Evolutionary conservation across 2,113 vertebrate species (phyloP).

Genomic region (Neotoma lepida): DNA sequence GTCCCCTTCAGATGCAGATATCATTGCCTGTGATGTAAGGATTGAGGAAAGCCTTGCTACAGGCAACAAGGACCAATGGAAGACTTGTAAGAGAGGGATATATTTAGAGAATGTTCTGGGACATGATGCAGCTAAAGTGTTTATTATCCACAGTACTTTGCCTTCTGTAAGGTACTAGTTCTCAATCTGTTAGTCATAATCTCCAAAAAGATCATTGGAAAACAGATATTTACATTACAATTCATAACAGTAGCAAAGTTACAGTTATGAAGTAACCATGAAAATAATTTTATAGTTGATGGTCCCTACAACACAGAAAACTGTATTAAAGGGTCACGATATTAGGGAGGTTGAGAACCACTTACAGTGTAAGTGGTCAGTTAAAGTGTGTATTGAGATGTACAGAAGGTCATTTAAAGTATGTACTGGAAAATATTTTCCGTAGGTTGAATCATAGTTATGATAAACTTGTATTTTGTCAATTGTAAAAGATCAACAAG

Average conservation of each 20-base stretch:
- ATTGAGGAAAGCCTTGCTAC: not conserved
- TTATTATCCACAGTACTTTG: not conserved
- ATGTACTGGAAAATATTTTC: not conserved
- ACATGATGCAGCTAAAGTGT: too few species aligned
- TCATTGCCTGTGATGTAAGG: not conserved
- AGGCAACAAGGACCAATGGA: not conserved
- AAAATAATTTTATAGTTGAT: not conserved
- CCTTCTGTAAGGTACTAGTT: not conserved
- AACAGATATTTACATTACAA: not conserved
- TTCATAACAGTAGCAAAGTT: not conserved
- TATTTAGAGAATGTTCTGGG: not conserved
- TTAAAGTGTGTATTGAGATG: not conserved
- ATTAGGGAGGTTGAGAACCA: not conserved
- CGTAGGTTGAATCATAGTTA: not conserved
- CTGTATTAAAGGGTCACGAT: not conserved
- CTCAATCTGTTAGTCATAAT: not conserved
- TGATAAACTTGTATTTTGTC: constrained; percentile 1
- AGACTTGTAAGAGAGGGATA: not conserved
- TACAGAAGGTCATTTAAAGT: not conserved
- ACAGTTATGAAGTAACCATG: not conserved
- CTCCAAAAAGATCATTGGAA: not conserved
- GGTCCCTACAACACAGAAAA: not conserved
- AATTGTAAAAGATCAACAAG: not conserved
- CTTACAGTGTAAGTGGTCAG: not conserved
- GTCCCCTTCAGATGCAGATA: not conserved